A percentile compares a stretch with the other conserved stretches of the same genome.
phyloP scores from a whole-genome alignment of 1,140 invertebrate species.

The Mylabris phalerata region DNA sequence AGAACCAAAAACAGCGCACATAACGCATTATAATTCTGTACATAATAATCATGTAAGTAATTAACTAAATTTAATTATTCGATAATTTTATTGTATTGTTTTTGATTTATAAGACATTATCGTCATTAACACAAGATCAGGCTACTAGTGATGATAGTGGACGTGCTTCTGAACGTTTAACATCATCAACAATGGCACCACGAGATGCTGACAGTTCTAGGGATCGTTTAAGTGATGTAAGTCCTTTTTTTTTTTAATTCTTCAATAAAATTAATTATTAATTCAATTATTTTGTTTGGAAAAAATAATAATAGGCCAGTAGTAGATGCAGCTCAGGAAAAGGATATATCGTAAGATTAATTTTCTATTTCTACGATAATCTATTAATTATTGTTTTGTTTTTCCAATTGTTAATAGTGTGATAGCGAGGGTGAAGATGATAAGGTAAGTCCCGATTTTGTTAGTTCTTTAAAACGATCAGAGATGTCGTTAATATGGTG shows the following conservation, averaged over 20 bases:
- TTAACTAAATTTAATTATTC: neutral
- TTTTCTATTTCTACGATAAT: neutral
- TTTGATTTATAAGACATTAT: neutral
- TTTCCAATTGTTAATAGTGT: slow-evolving; percentile 53
- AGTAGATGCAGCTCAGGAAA: slow-evolving; percentile 80
- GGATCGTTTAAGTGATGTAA: slow-evolving; percentile 73
- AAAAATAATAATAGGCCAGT: slow-evolving; percentile 54
- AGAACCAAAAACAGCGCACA: slow-evolving; percentile 35
- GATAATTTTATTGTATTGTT: neutral
- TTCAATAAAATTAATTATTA: neutral
- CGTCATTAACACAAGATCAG: slow-evolving; percentile 58
- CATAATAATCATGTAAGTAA: slow-evolving; percentile 40
- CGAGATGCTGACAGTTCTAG: slow-evolving; percentile 69
- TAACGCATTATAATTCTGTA: slow-evolving; percentile 40
- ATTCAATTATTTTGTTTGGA: neutral
- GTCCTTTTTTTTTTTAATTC: slow-evolving; percentile 35
- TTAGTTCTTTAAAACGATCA: neutral
- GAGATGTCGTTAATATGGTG: too few species aligned
- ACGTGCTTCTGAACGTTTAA: slow-evolving; percentile 66
- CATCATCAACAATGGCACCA: slow-evolving; percentile 62
- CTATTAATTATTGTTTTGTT: neutral
- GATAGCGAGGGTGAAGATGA: slow-evolving; percentile 83
- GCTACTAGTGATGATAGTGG: slow-evolving; percentile 73
- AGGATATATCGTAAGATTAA: slow-evolving; percentile 77
- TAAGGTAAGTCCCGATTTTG: slow-evolving; percentile 55